These are phyloP conservation scores for Diadumene lineata DNA, from an alignment of 92 coral and sea anemone genomes.

Conservation along the genomic window DNA sequence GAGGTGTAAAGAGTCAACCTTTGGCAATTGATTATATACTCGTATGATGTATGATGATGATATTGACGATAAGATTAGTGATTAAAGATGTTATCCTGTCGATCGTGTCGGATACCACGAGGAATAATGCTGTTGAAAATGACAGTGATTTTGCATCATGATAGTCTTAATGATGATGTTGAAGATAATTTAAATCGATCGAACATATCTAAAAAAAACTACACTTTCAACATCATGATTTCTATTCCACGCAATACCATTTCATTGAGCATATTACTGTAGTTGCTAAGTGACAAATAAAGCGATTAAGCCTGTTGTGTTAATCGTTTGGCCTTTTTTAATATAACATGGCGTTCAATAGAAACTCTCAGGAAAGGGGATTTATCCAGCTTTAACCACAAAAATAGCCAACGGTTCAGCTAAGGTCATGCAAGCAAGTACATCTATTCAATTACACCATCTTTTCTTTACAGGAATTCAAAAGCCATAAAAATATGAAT, in stretches of 20 bases:
- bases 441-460: not conserved
- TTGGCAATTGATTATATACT: no score
- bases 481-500: not conserved
- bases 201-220: not conserved
- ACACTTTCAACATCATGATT: not conserved
- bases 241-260: not conserved
- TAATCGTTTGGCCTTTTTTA: not conserved
- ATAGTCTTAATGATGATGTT: no score
- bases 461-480: not conserved
- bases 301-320: not conserved
- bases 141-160: no score
- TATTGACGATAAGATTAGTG: no score
- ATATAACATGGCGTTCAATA: not conserved
- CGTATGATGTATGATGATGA: no score
- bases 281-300: slow-evolving; percentile 2
- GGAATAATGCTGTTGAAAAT: no score
- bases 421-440: not conserved
- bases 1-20: no score
- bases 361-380: not conserved
- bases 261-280: not conserved
- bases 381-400: slow-evolving; percentile 10
- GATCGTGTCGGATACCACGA: no score
- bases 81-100: no score
- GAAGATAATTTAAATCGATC: no score
- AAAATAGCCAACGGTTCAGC: not conserved